Percentiles rank a stretch among this genome's conserved stretches.
Evolutionary conservation across 2,888 invertebrate genomes (phyloP).

Genomic region (Operophtera brumata): DNA sequence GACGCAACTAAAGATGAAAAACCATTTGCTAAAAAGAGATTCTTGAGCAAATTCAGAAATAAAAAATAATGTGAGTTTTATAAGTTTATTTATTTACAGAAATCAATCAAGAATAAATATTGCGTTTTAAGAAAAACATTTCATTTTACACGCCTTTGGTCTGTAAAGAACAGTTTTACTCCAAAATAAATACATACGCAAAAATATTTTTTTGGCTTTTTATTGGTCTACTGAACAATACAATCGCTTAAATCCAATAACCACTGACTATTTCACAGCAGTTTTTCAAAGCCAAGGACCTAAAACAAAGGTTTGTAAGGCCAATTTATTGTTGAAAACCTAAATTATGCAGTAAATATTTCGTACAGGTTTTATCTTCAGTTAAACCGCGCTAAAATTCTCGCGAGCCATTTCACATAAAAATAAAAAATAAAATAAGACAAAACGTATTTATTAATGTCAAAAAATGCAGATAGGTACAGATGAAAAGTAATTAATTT

Average conservation of each 20-base stretch:
- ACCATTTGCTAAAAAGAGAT: constrained; percentile 59
- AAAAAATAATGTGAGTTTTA: constrained; percentile 43
- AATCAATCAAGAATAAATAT: background rate
- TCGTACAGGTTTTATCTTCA: no score
- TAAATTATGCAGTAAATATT: background rate
- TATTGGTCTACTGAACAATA: no score
- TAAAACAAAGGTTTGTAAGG: constrained; percentile 38
- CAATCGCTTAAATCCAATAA: no score
- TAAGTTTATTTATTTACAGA: constrained; percentile 13
- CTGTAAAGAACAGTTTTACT: background rate
- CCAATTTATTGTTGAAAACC: background rate
- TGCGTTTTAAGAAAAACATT: constrained; percentile 5
- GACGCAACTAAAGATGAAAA: constrained; percentile 66
- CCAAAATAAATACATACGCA: background rate
- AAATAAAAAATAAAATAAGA: no score
- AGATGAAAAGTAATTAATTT: no score
- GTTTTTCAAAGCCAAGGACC: constrained; percentile 43
- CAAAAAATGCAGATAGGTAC: no score
- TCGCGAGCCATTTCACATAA: no score
- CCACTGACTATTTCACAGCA: no score
- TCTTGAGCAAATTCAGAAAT: constrained; percentile 53
- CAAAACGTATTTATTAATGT: no score
- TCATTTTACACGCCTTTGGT: background rate
- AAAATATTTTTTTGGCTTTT: no score
- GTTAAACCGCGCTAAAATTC: no score